Evolutionary conservation across 1,140 invertebrate genomes (phyloP).

Genomic region (Brachionus sp.): DNA sequence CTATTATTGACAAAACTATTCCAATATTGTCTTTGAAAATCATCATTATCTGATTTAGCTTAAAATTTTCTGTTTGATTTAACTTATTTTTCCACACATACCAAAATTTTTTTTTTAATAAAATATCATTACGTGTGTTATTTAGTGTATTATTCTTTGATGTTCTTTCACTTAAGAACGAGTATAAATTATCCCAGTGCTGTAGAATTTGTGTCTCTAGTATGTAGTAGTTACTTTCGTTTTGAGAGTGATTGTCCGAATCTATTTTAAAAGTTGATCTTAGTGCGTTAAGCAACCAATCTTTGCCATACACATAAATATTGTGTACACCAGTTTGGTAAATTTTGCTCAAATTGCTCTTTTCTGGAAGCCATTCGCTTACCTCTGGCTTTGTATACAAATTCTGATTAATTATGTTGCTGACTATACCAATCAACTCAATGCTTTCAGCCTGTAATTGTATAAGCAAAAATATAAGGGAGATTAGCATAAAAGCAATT

Average conservation of each 20-base stretch:
- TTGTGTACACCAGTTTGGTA: conserved; percentile 85
- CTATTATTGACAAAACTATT: background rate
- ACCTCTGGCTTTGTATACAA: background rate
- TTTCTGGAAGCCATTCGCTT: conserved; percentile 68
- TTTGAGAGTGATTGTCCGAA: conserved; percentile 50
- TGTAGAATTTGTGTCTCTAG: conserved; percentile 86
- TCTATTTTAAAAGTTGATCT: conserved; percentile 52
- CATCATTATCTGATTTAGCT: background rate
- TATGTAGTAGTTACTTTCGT: conserved; percentile 53
- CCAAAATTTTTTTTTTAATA: conserved; percentile 10
- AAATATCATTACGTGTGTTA: background rate
- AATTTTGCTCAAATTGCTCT: conserved; percentile 60
- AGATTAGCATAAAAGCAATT: conserved; percentile 29
- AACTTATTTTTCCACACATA: conserved; percentile 9
- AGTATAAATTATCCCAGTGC: conserved; percentile 78
- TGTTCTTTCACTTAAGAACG: background rate
- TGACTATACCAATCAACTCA: background rate
- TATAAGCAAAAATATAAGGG: conserved; percentile 41
- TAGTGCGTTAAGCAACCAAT: conserved; percentile 76
- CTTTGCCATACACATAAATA: conserved; percentile 81
- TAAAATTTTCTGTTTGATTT: background rate
- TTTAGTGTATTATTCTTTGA: background rate
- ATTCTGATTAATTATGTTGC: conserved; percentile 13
- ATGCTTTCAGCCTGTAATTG: conserved; percentile 22
- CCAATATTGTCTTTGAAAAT: conserved; percentile 27